phyloP scores from a whole-genome alignment of 2,797 vertebrate species.

The Acanthurus tractus region DNA sequence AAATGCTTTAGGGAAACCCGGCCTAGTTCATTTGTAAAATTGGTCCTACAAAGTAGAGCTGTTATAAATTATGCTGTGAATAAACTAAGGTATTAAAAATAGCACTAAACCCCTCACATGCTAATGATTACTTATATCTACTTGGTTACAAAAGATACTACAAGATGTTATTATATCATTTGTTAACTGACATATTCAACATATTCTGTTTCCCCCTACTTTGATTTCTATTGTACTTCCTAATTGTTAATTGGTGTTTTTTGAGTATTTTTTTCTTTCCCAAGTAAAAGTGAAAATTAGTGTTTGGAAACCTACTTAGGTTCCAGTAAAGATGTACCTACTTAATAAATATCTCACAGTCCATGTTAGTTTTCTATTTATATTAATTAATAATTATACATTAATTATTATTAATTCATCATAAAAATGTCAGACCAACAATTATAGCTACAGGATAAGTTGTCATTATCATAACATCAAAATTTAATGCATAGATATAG shows the following conservation, averaged over 20 bases:
- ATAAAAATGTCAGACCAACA: no score
- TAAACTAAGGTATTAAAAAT: conserved; percentile 38
- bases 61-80: conserved; percentile 54
- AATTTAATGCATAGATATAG: no score
- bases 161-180: not conserved
- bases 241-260: not conserved
- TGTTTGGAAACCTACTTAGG: no score
- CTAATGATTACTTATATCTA: conserved; percentile 9
- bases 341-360: no score
- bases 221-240: not conserved
- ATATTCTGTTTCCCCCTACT: not conserved
- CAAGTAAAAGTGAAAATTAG: no score
- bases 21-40: conserved; percentile 69
- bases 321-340: no score
- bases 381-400: no score
- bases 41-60: conserved; percentile 43
- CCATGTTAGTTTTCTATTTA: no score
- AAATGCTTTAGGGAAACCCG: conserved; percentile 67
- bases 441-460: no score
- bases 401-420: no score
- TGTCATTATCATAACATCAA: no score
- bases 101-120: conserved; percentile 13
- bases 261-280: not conserved
- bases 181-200: not conserved
- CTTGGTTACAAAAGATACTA: not conserved